Evolutionary conservation across 2,113 vertebrate species (phyloP).

Genomic region (Isurus oxyrinchus): DNA sequence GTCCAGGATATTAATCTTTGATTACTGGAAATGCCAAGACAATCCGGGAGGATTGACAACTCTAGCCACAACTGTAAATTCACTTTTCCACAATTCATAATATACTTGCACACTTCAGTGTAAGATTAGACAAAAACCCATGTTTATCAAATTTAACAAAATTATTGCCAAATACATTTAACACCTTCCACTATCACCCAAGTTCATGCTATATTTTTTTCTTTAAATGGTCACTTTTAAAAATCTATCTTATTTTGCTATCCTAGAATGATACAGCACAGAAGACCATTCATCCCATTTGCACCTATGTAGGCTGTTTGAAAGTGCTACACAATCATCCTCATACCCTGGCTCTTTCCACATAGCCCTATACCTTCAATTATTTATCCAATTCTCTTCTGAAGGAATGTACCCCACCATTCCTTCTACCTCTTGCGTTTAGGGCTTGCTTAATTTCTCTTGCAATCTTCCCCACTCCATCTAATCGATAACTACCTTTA

Average conservation of each 20-base stretch:
- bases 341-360: not conserved
- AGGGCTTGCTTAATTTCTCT: not conserved
- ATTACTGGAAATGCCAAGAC: not conserved
- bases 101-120: not conserved
- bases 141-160: not conserved
- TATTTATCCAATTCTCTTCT: not conserved
- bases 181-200: not conserved
- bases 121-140: not conserved
- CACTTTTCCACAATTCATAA: not conserved
- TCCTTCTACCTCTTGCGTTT: not conserved
- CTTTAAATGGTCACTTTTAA: not conserved
- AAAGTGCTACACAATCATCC: not conserved
- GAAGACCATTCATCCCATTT: not conserved
- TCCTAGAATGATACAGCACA: not conserved
- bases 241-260: not conserved
- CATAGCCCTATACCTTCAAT: not conserved
- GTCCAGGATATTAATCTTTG: not conserved
- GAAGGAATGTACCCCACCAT: not conserved
- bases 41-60: not conserved
- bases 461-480: not conserved
- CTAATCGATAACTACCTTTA: not conserved
- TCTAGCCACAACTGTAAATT: not conserved
- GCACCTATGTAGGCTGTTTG: not conserved
- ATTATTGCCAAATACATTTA: not conserved
- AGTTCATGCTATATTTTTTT: not conserved